These are phyloP conservation scores for Stenolophus ochropezus DNA, from an alignment of 2,888 invertebrate genomes.

Conservation along the genomic window DNA sequence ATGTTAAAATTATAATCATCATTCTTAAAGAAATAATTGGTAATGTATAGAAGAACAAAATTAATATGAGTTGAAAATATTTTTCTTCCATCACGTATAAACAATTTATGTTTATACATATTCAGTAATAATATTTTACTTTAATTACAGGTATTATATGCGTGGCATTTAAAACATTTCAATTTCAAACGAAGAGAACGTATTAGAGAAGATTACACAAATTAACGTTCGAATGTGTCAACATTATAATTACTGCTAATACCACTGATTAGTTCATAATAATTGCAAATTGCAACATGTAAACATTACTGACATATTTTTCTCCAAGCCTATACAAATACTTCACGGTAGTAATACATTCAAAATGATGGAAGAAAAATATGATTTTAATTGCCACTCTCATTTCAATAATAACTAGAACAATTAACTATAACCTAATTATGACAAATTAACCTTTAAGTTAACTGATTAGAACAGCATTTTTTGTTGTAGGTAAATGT, in stretches of 20 bases:
- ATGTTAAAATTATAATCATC: too few relatives aligned
- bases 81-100: too few relatives aligned
- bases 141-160: not conserved
- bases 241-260: not conserved
- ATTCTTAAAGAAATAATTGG: too few relatives aligned
- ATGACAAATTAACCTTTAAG: conserved; percentile 25
- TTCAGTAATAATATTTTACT: not conserved
- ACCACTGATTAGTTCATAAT: conserved; percentile 15
- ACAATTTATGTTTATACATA: not conserved
- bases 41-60: too few relatives aligned
- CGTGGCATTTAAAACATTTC: not conserved
- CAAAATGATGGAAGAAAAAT: not conserved
- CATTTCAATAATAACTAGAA: conserved; percentile 13
- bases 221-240: conserved; percentile 9
- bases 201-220: not conserved
- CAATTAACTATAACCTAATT: conserved; percentile 28
- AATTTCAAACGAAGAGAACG: not conserved
- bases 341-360: not conserved
- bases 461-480: not conserved
- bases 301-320: conserved; percentile 22
- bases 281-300: conserved; percentile 9
- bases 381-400: not conserved
- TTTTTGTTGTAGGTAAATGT: not conserved
- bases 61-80: too few relatives aligned
- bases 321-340: not conserved